Base-by-base conservation (phyloP, 1,140 invertebrate species). In the Manduca sexta region DNA sequence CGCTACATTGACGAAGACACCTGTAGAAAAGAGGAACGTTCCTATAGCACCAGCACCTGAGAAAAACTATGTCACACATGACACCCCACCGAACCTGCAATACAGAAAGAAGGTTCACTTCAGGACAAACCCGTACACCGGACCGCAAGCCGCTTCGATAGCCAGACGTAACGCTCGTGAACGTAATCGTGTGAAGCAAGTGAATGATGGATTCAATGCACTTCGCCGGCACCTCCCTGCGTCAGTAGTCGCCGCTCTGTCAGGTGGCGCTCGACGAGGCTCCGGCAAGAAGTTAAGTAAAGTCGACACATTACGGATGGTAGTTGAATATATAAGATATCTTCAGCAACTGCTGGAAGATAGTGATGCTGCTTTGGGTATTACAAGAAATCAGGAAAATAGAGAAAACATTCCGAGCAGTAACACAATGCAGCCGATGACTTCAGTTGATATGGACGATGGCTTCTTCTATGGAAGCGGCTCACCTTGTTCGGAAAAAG, bases 131-230 rank as follows among this genome's bases (percentile, higher is more conserved):
- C 89, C 90, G 0, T 91, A 91, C 59, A 87, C 88, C 6, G 84
- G 88, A 47, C 88, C 89, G 4, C 92, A 93, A 64, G 91, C 93
- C 41, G 94, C 93, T 0, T 94, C 95, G 0, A 96, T 98, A 3
- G 93, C 95, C 0, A 88, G 96, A 41, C 89, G 97, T 49, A 98
- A 98, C 86, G 97, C 97, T 10, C 88, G 97, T 0, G 97, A 98
- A 83, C 87, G 97, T 37, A 98, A 98, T 84, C 91, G 97, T 34
- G 97, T 98, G 0, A 97, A 97, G 75, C 94, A 97, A 89, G 95
- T 97, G 61, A 98, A 98, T 87, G 94, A 96, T 63, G 95, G 96
- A 35, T 98, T 97, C 71, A 94, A 94, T 11, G 95, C 93, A 1
- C 86, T 97, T 0, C 88, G 95, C 5, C 93, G 94, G 52, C 95